phyloP scores from a whole-genome alignment of 1,140 invertebrate species.

The Leptopilina boulardi region DNA sequence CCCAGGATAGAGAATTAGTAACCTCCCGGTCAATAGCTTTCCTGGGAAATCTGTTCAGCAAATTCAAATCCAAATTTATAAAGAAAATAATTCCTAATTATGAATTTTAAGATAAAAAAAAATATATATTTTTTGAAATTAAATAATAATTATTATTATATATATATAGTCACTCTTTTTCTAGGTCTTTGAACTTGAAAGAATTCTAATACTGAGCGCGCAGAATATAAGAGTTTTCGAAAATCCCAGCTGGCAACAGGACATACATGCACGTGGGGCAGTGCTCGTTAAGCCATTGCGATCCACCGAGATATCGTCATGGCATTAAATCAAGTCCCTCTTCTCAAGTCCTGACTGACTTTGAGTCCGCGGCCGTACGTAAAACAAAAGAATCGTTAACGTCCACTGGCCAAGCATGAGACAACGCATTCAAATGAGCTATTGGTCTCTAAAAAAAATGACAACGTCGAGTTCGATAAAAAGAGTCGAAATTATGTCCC shows the following conservation, averaged over 20 bases:
- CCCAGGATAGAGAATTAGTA: slow-evolving; percentile 11
- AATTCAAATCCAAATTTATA: not conserved
- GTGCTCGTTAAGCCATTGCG: slow-evolving; percentile 72
- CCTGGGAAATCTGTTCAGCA: not conserved
- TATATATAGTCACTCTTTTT: too few relatives aligned
- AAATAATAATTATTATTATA: too few relatives aligned
- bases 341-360: slow-evolving; percentile 70
- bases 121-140: too few relatives aligned
- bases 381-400: slow-evolving; percentile 75
- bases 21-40: not conserved
- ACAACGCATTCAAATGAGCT: slow-evolving; percentile 73
- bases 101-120: too few relatives aligned
- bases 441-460: slow-evolving; percentile 68
- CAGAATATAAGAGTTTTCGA: slow-evolving; percentile 47
- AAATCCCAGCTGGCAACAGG: slow-evolving; percentile 51
- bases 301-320: slow-evolving; percentile 71
- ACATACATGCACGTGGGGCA: slow-evolving; percentile 55
- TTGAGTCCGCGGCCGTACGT: slow-evolving; percentile 69
- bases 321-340: slow-evolving; percentile 73
- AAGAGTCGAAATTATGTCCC: slow-evolving; percentile 35
- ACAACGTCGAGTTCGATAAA: slow-evolving; percentile 58
- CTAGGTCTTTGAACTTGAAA: slow-evolving; percentile 13
- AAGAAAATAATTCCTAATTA: too few relatives aligned
- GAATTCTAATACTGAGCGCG: not conserved
- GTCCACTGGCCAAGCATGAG: slow-evolving; percentile 62